These are phyloP conservation scores for Dugesia japonica DNA, from an alignment of 2,888 invertebrate genomes.

Conservation along the genomic window DNA sequence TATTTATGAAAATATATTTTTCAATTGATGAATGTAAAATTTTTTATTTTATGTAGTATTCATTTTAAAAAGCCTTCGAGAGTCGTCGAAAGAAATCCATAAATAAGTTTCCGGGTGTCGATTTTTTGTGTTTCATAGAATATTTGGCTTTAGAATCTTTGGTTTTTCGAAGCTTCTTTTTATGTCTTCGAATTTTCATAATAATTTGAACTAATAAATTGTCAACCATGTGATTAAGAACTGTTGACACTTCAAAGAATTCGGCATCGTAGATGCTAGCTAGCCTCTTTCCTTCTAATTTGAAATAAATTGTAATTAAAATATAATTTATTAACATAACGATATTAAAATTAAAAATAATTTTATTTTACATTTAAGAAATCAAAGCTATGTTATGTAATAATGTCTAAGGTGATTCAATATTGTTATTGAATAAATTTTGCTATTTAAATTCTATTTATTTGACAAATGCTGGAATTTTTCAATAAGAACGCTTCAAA, in stretches of 20 bases:
- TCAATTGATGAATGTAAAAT: background rate
- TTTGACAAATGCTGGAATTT: too few relatives aligned
- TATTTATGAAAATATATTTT: background rate
- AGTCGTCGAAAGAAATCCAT: slow-evolving; percentile 5
- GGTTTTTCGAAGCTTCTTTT: background rate
- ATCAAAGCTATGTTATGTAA: too few relatives aligned
- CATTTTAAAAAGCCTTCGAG: background rate
- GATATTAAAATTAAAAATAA: too few relatives aligned
- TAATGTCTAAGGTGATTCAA: too few relatives aligned
- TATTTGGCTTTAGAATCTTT: background rate
- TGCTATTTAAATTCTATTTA: too few relatives aligned
- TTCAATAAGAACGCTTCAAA: too few relatives aligned
- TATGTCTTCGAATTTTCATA: background rate
- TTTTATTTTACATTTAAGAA: too few relatives aligned
- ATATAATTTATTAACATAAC: too few relatives aligned
- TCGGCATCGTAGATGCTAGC: background rate
- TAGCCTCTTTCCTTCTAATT: background rate
- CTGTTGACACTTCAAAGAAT: background rate
- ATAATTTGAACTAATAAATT: slow-evolving; percentile 1
- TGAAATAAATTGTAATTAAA: too few relatives aligned
- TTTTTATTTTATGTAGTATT: background rate
- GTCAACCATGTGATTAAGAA: slow-evolving; percentile 1
- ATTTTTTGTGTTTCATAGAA: slow-evolving; percentile 7
- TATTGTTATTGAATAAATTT: too few relatives aligned
- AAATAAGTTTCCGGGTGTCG: background rate